These are phyloP conservation scores for Hermaeophaga mercurialis DNA, from an alignment of 2,888 invertebrate species.

Conservation along the genomic window DNA sequence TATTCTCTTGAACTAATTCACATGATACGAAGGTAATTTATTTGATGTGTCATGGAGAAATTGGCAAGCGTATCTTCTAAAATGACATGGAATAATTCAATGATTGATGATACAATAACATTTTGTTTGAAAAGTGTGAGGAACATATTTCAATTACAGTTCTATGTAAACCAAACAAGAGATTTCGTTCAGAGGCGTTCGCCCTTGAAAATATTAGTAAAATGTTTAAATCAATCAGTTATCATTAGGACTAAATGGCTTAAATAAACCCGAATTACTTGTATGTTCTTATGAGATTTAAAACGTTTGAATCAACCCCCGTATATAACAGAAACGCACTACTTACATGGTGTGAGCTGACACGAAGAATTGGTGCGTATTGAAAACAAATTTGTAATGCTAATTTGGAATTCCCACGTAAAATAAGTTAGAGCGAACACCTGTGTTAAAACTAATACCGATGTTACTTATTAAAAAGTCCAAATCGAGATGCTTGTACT, in stretches of 20 bases:
- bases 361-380: slow-evolving; percentile 23
- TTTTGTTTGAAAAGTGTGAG: slow-evolving; percentile 30
- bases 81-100: slow-evolving; percentile 23
- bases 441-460: slow-evolving; percentile 36
- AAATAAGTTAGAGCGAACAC: slow-evolving; percentile 38
- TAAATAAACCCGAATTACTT: too few species aligned
- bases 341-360: slow-evolving; percentile 12
- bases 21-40: slow-evolving; percentile 26
- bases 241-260: too few species aligned
- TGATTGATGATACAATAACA: slow-evolving; percentile 31
- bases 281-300: too few species aligned
- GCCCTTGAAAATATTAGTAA: too few species aligned
- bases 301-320: too few species aligned
- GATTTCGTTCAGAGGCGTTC: not conserved
- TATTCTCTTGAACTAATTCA: slow-evolving; percentile 23
- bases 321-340: too few species aligned
- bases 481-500: slow-evolving; percentile 38
- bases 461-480: slow-evolving; percentile 33
- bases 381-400: slow-evolving; percentile 37
- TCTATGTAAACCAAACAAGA: not conserved
- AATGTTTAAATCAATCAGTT: too few species aligned
- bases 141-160: slow-evolving; percentile 8
- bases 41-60: slow-evolving; percentile 24
- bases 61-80: slow-evolving; percentile 27
- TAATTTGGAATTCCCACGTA: slow-evolving; percentile 37